Conservation (phyloP, 2,113 vertebrate genomes). For the Baryphthengus martii region DNA sequence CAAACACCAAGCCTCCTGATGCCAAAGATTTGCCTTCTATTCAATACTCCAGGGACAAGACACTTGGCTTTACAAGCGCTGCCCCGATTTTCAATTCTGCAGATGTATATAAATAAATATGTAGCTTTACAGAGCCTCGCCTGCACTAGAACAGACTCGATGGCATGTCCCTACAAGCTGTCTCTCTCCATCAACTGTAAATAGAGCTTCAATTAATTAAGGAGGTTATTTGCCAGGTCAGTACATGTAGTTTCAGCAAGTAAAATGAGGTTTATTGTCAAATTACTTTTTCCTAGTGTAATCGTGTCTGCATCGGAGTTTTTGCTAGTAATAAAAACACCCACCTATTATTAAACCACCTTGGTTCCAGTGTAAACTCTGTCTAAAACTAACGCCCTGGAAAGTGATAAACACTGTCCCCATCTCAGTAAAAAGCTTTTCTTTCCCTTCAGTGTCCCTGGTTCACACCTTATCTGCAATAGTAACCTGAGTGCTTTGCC, state of each 20-base stretch:
- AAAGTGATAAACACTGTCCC: background rate
- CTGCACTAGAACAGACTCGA: background rate
- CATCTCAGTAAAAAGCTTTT: background rate
- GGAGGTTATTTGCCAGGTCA: constrained; percentile 8
- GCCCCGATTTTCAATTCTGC: background rate
- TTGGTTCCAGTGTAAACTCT: background rate
- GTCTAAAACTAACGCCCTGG: background rate
- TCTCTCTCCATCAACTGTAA: constrained; percentile 7
- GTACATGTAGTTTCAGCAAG: background rate
- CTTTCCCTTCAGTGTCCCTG: background rate
- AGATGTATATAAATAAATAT: constrained; percentile 4
- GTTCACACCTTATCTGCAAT: background rate
- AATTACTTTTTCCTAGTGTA: background rate
- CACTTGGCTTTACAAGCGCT: background rate
- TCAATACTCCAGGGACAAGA: background rate
- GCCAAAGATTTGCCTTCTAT: constrained; percentile 36
- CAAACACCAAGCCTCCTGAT: constrained; percentile 14
- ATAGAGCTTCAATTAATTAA: constrained; percentile 48
- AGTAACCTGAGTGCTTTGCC: background rate
- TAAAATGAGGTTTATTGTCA: background rate
- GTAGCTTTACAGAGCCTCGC: background rate
- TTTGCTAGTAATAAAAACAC: background rate
- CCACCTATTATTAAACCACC: background rate
- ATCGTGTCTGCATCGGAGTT: background rate
- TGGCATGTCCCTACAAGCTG: background rate